phyloP scores from a whole-genome alignment of 92 coral and sea anemone species.

The Porites evermanni region DNA sequence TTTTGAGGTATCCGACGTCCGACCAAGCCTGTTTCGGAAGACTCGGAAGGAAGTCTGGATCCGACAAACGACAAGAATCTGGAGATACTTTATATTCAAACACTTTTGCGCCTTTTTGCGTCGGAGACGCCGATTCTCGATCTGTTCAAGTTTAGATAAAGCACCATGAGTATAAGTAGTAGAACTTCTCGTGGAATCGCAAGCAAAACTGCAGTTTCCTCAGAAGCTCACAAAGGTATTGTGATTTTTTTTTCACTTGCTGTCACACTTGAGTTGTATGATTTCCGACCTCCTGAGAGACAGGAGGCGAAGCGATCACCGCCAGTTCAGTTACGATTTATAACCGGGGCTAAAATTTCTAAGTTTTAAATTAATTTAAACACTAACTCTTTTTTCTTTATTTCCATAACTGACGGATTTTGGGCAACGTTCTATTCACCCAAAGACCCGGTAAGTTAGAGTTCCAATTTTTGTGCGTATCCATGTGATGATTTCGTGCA shows the following conservation, averaged over 20 bases:
- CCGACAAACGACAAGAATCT: slow-evolving; percentile 22
- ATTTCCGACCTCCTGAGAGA: background rate
- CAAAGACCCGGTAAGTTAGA: slow-evolving; percentile 60
- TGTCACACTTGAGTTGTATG: slow-evolving; percentile 1
- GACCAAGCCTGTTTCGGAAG: slow-evolving; percentile 45
- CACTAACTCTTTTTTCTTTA: slow-evolving; percentile 24
- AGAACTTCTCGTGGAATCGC: background rate
- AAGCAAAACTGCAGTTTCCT: background rate
- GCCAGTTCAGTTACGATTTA: background rate
- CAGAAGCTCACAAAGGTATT: slow-evolving; percentile 33
- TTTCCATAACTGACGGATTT: slow-evolving; percentile 16
- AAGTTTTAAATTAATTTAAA: slow-evolving; percentile 24
- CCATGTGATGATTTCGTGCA: background rate
- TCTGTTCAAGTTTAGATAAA: background rate
- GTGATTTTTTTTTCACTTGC: background rate
- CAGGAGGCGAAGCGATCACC: background rate
- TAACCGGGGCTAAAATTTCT: background rate
- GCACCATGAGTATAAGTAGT: slow-evolving; percentile 16
- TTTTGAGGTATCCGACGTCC: slow-evolving; percentile 12
- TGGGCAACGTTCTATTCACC: slow-evolving; percentile 32
- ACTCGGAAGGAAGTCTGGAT: slow-evolving; percentile 35
- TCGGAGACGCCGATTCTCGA: background rate
- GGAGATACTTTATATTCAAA: background rate
- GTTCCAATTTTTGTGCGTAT: background rate
- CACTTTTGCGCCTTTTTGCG: slow-evolving; percentile 10